Percentiles rank a stretch among this genome's conserved stretches.
Evolutionary conservation across 2,113 vertebrate genomes (phyloP).

Genomic region (Neoarius graeffei): DNA sequence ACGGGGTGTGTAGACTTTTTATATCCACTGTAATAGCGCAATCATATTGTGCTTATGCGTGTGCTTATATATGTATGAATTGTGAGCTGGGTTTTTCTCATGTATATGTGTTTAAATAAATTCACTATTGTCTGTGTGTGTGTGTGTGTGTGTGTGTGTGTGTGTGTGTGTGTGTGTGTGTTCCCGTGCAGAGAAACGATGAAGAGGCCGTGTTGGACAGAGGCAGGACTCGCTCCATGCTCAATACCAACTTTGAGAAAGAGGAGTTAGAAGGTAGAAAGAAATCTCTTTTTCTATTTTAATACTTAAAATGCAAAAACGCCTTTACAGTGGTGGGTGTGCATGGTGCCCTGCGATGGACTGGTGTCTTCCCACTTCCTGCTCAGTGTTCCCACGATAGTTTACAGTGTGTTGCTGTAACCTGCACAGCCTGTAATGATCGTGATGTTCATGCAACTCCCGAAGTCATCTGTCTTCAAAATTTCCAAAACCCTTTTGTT

Average conservation of each 20-base stretch:
- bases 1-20: no score
- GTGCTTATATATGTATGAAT: no score
- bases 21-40: no score
- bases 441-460: background rate
- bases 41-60: no score
- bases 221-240: constrained; percentile 94
- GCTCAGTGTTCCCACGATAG: background rate
- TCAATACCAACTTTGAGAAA: constrained; percentile 99
- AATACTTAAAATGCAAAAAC: background rate
- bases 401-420: background rate
- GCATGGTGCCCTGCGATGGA: background rate
- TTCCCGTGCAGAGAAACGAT: constrained; percentile 85
- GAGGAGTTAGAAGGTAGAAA: constrained; percentile 95
- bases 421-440: background rate
- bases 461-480: background rate
- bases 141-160: no score
- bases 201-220: constrained; percentile 96
- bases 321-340: background rate
- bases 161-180: no score
- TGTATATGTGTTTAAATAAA: background rate
- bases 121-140: constrained; percentile 18
- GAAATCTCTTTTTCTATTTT: background rate
- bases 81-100: no score
- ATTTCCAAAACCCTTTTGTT: constrained; percentile 14
- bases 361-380: background rate